Percentiles rank a stretch among this genome's conserved stretches.
phyloP scores from a whole-genome alignment of 2,888 invertebrate genomes.

The Eumerus sabulonum region DNA sequence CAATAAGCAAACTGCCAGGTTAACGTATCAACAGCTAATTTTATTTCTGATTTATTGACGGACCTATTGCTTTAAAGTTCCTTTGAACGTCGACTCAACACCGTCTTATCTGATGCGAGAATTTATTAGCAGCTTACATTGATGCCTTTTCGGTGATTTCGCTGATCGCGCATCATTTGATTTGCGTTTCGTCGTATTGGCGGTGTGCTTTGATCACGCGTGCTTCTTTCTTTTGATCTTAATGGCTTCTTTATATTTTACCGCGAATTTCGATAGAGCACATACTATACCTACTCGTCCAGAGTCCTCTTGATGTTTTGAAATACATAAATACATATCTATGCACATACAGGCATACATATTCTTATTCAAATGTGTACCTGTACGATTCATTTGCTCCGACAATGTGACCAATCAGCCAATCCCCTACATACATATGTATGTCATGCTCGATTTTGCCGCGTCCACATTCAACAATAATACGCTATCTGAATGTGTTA shows the following conservation, averaged over 20 bases:
- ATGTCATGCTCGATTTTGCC: slow-evolving; percentile 59
- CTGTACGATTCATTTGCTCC: slow-evolving; percentile 43
- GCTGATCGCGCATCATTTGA: slow-evolving; percentile 55
- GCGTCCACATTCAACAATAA: slow-evolving; percentile 66
- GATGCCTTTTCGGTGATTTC: slow-evolving; percentile 63
- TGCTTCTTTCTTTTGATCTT: slow-evolving; percentile 48
- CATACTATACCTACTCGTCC: background rate
- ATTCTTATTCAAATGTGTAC: too few species aligned
- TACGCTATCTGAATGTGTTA: slow-evolving; percentile 51
- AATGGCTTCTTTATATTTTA: slow-evolving; percentile 59
- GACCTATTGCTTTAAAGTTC: slow-evolving; percentile 12
- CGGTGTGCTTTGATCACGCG: slow-evolving; percentile 54
- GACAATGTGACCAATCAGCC: slow-evolving; percentile 60
- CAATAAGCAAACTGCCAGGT: slow-evolving; percentile 43
- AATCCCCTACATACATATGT: slow-evolving; percentile 52
- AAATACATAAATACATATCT: slow-evolving; percentile 2
- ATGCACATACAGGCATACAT: too few species aligned
- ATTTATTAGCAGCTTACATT: slow-evolving; percentile 66
- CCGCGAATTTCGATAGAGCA: slow-evolving; percentile 52
- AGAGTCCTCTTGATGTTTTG: background rate
- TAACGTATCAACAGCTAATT: slow-evolving; percentile 53
- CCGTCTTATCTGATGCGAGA: slow-evolving; percentile 60
- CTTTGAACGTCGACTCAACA: background rate
- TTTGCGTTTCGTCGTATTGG: slow-evolving; percentile 62
- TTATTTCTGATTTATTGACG: slow-evolving; percentile 57